phyloP scores from a whole-genome alignment of 2,888 invertebrate species.

The Chaetoderma sp. region DNA sequence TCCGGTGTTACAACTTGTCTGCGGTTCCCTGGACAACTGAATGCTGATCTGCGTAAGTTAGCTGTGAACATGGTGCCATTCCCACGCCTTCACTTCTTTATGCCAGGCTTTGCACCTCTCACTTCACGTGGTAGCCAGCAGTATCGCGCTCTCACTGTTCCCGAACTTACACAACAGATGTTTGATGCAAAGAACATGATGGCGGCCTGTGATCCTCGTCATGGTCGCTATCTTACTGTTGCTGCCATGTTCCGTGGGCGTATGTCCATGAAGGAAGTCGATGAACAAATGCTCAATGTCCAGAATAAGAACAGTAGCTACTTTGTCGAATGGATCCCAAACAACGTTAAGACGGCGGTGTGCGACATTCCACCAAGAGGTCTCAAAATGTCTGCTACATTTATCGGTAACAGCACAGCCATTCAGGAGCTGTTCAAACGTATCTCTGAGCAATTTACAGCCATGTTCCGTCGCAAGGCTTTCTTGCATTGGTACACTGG shows the following conservation, averaged over 20 bases:
- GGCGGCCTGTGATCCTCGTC: slow-evolving; percentile 94
- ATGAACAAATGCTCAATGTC: slow-evolving; percentile 91
- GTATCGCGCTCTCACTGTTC: slow-evolving; percentile 65
- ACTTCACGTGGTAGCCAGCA: slow-evolving; percentile 66
- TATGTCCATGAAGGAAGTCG: slow-evolving; percentile 94
- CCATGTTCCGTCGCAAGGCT: slow-evolving; percentile 96
- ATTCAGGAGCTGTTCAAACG: slow-evolving; percentile 67
- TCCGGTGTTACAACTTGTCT: slow-evolving; percentile 82
- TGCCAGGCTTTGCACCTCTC: slow-evolving; percentile 69
- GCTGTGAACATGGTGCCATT: slow-evolving; percentile 67
- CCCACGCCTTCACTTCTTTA: slow-evolving; percentile 69
- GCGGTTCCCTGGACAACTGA: slow-evolving; percentile 80
- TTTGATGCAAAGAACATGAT: slow-evolving; percentile 98
- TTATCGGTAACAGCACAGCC: slow-evolving; percentile 77
- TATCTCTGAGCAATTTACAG: slow-evolving; percentile 75
- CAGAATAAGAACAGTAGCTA: slow-evolving; percentile 92
- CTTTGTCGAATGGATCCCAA: slow-evolving; percentile 92
- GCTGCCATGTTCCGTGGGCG: slow-evolving; percentile 89
- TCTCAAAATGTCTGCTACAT: slow-evolving; percentile 90
- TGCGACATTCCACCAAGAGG: slow-evolving; percentile 94
- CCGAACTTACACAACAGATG: slow-evolving; percentile 74
- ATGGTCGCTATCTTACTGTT: slow-evolving; percentile 88
- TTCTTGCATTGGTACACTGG: slow-evolving; percentile 99
- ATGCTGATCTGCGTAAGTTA: slow-evolving; percentile 57
- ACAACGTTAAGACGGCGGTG: slow-evolving; percentile 90